These are phyloP conservation scores for Ephestia elutella DNA, from an alignment of 1,140 invertebrate genomes.

Conservation along the genomic window DNA sequence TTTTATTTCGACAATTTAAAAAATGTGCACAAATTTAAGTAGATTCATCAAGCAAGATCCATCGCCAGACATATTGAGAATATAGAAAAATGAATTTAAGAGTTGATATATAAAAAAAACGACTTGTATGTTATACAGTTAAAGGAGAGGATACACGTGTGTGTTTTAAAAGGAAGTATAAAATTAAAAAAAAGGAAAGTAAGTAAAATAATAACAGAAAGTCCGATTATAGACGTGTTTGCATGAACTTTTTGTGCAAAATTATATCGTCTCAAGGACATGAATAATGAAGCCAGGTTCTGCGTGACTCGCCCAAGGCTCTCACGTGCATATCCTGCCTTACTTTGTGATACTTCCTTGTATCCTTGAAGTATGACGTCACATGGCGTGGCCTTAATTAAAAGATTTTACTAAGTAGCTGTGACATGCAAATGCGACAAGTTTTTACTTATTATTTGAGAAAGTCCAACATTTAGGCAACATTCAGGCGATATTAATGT, in stretches of 20 bases:
- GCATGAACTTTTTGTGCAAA: neutral
- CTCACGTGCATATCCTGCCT: neutral
- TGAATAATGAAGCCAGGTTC: constrained; percentile 17
- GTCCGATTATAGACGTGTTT: neutral
- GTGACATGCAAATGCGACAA: neutral
- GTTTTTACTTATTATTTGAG: neutral
- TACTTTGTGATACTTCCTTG: neutral
- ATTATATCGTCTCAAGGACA: constrained; percentile 16
- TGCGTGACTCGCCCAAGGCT: constrained; percentile 21
- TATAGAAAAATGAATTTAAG: too few relatives aligned
- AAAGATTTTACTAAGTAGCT: neutral
- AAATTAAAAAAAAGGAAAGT: too few relatives aligned
- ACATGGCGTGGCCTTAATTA: neutral
- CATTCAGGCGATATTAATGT: neutral
- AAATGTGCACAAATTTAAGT: too few relatives aligned
- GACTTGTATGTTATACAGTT: too few relatives aligned
- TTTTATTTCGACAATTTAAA: too few relatives aligned
- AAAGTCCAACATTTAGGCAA: neutral
- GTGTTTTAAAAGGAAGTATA: too few relatives aligned
- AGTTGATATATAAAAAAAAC: too few relatives aligned
- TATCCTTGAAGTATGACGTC: neutral
- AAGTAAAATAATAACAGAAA: too few relatives aligned
- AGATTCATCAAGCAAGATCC: too few relatives aligned
- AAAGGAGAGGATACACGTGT: too few relatives aligned
- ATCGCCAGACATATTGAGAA: too few relatives aligned